phyloP scores from a whole-genome alignment of 2,797 vertebrate genomes.

The Smutsia gigantea region DNA sequence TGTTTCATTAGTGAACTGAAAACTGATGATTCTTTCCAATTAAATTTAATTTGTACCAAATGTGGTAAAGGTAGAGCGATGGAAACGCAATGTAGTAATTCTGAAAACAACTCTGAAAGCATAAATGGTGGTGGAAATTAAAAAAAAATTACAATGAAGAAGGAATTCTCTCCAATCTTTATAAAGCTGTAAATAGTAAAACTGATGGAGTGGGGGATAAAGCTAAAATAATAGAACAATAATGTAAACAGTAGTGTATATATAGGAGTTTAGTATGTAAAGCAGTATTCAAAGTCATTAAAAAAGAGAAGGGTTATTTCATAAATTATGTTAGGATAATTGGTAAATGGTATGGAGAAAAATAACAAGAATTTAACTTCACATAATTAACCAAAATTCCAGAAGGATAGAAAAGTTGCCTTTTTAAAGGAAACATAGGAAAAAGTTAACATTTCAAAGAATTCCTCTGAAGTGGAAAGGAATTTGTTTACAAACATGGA shows the following conservation, averaged over 20 bases:
- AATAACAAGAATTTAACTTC: neutral
- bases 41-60: neutral
- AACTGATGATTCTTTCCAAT: neutral
- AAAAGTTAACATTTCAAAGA: neutral
- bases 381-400: neutral
- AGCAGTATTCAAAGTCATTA: neutral
- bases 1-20: neutral
- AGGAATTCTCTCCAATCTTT: neutral
- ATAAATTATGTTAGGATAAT: neutral
- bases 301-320: neutral
- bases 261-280: neutral
- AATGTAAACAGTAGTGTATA: neutral
- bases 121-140: neutral
- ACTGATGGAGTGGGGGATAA: neutral
- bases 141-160: neutral
- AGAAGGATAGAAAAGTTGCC: neutral
- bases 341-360: neutral
- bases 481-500: neutral
- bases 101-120: neutral
- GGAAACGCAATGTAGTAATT: neutral
- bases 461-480: neutral
- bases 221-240: neutral
- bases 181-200: neutral
- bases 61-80: neutral
- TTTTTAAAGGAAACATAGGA: neutral